Base-by-base conservation (phyloP, 64 coral and sea anemone species). In the Trachythela sp. region DNA sequence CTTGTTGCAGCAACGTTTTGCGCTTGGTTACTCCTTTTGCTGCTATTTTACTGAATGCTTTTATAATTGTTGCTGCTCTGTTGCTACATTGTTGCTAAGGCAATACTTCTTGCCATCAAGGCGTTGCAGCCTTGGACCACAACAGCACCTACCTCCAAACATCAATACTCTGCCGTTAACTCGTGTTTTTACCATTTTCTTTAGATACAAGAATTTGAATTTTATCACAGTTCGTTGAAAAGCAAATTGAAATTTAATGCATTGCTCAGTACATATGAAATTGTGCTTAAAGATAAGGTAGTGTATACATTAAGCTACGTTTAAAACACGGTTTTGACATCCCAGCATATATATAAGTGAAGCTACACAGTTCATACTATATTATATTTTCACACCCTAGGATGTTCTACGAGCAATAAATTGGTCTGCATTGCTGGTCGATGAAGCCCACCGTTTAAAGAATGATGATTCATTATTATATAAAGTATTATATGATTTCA, bases 401-500 rank as follows among this genome's bases (percentile, higher is more conserved):
- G 84, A 41, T 14, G 89, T 92, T 17, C 48, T 99, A 51, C 85
- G 93, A 86, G 84, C 93, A 56, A 76, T 99, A 17, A 99, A 95
- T 56, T 99, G 96, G 96, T 92, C 93, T 54, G 90, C 58, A n/a
- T 84, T 99, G 29, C 45, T 99, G 29, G 96, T 99, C 8, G 96
- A 99, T 76, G 96, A 99, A 68, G 96, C 96, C 64, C 96, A 99
- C 64, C 86, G 96, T 9, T 89, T 99, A 4, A 99, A 99, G 56
- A 99, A 99, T 92, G 94, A 92, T n/a, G 96, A 99, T 56, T 94
- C 96, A n/a, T 85, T 94, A 17, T 71, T 99, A 35, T 99, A 99
- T 54, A 94, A 99, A 89, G 93, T 91, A 35, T 88, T 99, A 41
- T 87, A 90, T 86, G 96, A 99, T 71, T 99, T 99, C 60, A 89